Evolutionary conservation across 2,888 invertebrate species (phyloP).

Genomic region (Ennomos quercinarius): DNA sequence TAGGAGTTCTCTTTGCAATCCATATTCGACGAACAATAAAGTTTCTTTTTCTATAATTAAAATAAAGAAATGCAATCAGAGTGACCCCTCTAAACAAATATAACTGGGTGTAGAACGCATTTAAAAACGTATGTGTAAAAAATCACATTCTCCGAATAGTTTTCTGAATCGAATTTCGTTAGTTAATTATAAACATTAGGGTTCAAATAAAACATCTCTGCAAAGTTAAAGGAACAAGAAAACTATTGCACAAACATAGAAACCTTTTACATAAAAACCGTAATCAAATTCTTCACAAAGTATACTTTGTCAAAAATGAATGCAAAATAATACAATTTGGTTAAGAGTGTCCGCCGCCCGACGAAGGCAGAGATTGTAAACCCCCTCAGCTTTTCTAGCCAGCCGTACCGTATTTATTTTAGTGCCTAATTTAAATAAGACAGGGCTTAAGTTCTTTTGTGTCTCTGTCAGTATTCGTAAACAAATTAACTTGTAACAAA

Average conservation of each 20-base stretch:
- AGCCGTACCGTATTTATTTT: constrained; percentile 75
- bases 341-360: constrained; percentile 67
- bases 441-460: constrained; percentile 76
- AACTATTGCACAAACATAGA: constrained; percentile 44
- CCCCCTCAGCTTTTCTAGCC: constrained; percentile 57
- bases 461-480: constrained; percentile 72
- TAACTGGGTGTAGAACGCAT: too few relatives aligned
- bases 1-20: background rate
- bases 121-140: too few relatives aligned
- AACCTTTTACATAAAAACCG: constrained; percentile 45
- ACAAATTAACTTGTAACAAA: constrained; percentile 72
- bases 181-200: too few relatives aligned
- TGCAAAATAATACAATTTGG: constrained; percentile 84
- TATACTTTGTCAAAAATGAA: constrained; percentile 80
- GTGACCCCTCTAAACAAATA: too few relatives aligned
- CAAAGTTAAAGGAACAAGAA: constrained; percentile 39
- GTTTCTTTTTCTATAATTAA: too few relatives aligned
- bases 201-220: too few relatives aligned
- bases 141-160: too few relatives aligned
- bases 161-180: too few relatives aligned
- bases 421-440: constrained; percentile 82
- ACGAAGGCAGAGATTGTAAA: constrained; percentile 66
- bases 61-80: too few relatives aligned
- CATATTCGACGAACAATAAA: too few relatives aligned
- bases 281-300: constrained; percentile 55